Base-by-base conservation (phyloP, 2,797 vertebrate species). In the Acestrorhynchus altus region DNA sequence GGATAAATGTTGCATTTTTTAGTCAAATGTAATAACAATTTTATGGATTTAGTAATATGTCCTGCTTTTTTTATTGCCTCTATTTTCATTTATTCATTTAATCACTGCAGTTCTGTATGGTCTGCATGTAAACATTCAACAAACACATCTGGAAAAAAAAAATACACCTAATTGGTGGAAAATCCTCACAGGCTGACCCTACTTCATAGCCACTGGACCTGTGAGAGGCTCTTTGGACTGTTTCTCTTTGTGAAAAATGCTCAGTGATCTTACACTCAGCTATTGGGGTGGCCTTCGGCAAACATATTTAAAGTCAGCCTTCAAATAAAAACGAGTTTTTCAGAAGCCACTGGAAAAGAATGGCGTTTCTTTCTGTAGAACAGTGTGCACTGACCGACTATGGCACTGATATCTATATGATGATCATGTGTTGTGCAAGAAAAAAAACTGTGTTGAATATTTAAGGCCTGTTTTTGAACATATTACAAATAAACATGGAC, bases 221-320 rank as follows among this genome's bases (percentile, higher is more conserved):
- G 31, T 54, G 40, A 72, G 15, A 20, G 31, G 49, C 28, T 69
- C 72, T 66, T 76, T 78, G 60, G 64, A 81, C 63, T 54, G 26
- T 70, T 60, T 60, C 26, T 52, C 70, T 83, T 77, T 79, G 72
- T 76, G 67, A 61, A 74, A 74, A 79, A 76, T 67, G 52, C 65
- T 39, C 54, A 80, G 67, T 78, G 75, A 76, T 80, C 74, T 76
- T 72, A 77, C 71, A 79, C 63, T 61, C 78, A 67, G 74, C 76
- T 81, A 35, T 69, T 51, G 72, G 71, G 66, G 24, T 24, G 16
- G 77, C 70, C 80, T 79, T 79, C 56, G 67, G 80, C 74, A 79
- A 65, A 8, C 70, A 54, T 80, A 68, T 78, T 80, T 77, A 72
- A 75, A 78, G 60, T 52, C 67, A 54, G 49, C 6, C 18, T 63